These are phyloP conservation scores for Tenrec ecaudatus DNA, from an alignment of 2,113 vertebrate genomes.

Conservation along the genomic window DNA sequence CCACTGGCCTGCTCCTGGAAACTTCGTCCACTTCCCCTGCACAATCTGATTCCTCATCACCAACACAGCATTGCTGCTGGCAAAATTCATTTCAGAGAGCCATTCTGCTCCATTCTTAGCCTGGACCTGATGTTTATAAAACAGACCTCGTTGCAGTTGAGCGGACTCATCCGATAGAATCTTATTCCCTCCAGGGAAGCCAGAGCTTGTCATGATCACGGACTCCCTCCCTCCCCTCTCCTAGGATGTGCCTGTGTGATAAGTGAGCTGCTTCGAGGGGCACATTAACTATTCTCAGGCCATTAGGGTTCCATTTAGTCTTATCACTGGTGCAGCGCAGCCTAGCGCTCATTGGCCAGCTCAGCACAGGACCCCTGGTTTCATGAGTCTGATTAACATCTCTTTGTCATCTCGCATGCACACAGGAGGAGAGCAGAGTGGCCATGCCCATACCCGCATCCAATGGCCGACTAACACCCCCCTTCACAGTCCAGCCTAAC, in stretches of 20 bases:
- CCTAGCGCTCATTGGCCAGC: not conserved
- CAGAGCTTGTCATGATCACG: conserved; percentile 14
- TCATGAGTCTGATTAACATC: not conserved
- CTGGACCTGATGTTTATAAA: conserved; percentile 35
- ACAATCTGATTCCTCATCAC: not conserved
- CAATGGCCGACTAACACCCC: not conserved
- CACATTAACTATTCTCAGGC: not conserved
- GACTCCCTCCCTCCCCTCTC: not conserved
- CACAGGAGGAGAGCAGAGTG: not conserved
- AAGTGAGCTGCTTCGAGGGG: not conserved
- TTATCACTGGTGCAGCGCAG: not conserved
- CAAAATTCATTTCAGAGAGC: conserved; percentile 47
- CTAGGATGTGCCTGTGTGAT: not conserved
- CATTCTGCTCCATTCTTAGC: not conserved
- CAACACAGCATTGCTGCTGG: not conserved
- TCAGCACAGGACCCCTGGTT: not conserved
- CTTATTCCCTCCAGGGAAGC: conserved; percentile 21
- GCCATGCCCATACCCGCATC: not conserved
- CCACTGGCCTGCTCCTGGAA: not conserved
- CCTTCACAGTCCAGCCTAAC: not conserved
- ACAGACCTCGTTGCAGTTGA: not conserved
- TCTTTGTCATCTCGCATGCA: not conserved
- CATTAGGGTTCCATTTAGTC: not conserved
- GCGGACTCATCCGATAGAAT: conserved; percentile 13
- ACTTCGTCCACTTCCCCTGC: not conserved